Base-by-base conservation (phyloP, 2,797 vertebrate genomes). In the Periparus ater region DNA sequence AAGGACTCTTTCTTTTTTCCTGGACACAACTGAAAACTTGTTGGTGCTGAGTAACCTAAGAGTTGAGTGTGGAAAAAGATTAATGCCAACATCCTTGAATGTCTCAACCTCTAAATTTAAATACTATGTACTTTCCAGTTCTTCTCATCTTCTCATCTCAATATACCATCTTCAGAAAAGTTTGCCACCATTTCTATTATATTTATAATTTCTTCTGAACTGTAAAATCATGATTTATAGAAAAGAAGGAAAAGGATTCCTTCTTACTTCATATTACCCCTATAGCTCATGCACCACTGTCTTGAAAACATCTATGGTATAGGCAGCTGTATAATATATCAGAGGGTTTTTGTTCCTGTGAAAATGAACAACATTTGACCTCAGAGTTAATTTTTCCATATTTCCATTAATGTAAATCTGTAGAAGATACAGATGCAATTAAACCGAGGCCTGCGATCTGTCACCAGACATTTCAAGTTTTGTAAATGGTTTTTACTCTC, bases 401-500 rank as follows among this genome's bases (percentile, higher is more conserved):
- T 94, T 95, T 91, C 40, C 32, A 55, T 54, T 93, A 61, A 53
- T 11, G 17, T 19, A 66, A 57, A n/a, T n/a, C 40, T 85, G 38
- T 22, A 89, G 55, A 77, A 81, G 42, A 80, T 58, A 42, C 17
- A 75, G 42, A 66, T 36, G 20, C 10, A 92, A 85, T 80, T 55
- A 79, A 71, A 83, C 19, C 27, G 67, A 63, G 9, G 32, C 11
- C n/a, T 91, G 54, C n/a, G 60, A 87, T 88, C 38, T 76, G 50
- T 83, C 45, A 93, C 53, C 58, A 84, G 18, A n/a, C 32, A 62
- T 85, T 73, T 91, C 71, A 91, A 73, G 47, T 68, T 93, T 53
- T 89, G 61, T 47, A 93, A 96, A 91, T 75, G 63, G 16, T 29
- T 95, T 92, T 92, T 77, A 51, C 29, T 75, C 61, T 91, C 10